These are phyloP conservation scores for Mesorhabditis sp. DNA, from an alignment of 2,888 invertebrate genomes.

Conservation along the genomic window DNA sequence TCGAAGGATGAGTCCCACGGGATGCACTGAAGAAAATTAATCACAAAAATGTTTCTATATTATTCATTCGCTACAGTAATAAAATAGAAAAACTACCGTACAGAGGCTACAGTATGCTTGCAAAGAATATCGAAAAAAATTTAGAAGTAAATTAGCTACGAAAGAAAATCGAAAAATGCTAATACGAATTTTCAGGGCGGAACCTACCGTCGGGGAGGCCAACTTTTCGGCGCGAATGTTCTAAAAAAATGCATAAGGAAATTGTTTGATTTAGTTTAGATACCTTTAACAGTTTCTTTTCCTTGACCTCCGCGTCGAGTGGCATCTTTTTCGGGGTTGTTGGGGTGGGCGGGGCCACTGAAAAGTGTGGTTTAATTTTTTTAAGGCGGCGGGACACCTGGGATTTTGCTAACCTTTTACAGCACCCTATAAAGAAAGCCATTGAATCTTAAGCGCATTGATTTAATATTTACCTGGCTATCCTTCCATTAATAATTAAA, in stretches of 20 bases:
- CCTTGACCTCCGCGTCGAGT: neutral
- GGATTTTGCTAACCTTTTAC: too few species aligned
- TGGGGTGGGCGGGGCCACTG: neutral
- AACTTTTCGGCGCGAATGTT: neutral
- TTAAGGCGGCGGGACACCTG: too few species aligned
- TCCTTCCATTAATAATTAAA: too few species aligned
- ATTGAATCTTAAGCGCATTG: too few species aligned
- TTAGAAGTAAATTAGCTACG: neutral
- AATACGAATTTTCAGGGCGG: neutral
- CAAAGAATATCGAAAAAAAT: too few species aligned
- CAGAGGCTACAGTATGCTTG: neutral
- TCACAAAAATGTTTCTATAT: too few species aligned
- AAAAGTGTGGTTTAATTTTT: neutral
- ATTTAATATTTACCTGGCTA: too few species aligned
- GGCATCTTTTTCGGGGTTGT: neutral
- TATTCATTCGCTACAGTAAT: too few species aligned
- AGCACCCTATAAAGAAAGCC: too few species aligned
- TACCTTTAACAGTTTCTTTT: neutral
- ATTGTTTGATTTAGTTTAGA: neutral
- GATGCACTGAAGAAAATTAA: neutral
- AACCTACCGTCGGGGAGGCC: slow-evolving; percentile 3
- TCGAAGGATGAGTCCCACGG: slow-evolving; percentile 5
- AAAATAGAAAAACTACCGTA: neutral
- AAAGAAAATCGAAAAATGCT: neutral
- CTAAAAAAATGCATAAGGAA: neutral